A percentile compares a stretch with the other conserved stretches of the same genome.
Conservation (phyloP, 2,113 vertebrate species). For the Sterrhoptilus dennistouni region DNA sequence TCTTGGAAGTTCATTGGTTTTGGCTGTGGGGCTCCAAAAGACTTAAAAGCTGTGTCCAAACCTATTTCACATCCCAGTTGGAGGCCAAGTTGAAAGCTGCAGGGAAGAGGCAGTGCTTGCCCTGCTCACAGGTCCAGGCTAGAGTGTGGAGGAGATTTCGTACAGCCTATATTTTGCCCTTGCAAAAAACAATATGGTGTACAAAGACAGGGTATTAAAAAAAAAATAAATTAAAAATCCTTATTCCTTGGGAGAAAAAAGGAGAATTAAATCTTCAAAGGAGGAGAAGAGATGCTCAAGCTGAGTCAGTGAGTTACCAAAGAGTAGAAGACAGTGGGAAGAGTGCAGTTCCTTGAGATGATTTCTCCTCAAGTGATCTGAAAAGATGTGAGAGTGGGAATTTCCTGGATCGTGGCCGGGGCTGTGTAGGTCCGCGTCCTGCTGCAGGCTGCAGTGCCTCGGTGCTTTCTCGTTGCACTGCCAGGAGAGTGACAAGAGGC, state of each 20-base stretch:
- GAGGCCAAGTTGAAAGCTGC: background rate
- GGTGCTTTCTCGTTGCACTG: accelerated
- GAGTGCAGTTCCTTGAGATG: background rate
- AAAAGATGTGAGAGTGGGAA: background rate
- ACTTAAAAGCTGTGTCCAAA: background rate
- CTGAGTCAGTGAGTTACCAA: background rate
- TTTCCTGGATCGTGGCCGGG: accelerated
- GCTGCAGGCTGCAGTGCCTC: accelerated
- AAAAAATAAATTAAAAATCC: background rate
- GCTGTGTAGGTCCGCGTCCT: accelerated
- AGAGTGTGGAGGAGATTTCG: background rate
- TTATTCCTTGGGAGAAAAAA: background rate
- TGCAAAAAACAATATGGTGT: accelerated
- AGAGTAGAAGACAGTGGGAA: background rate
- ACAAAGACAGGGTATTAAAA: background rate
- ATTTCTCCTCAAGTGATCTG: background rate
- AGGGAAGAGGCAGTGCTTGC: background rate
- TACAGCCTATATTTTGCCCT: background rate
- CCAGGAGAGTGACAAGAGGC: background rate
- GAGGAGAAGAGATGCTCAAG: background rate
- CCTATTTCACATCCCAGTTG: background rate
- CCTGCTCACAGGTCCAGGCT: accelerated
- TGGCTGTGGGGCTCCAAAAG: background rate
- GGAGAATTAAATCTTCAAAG: background rate
- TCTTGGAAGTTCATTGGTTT: background rate